Conservation (phyloP, 2,113 vertebrate species). For the Opisthocomus hoazin region DNA sequence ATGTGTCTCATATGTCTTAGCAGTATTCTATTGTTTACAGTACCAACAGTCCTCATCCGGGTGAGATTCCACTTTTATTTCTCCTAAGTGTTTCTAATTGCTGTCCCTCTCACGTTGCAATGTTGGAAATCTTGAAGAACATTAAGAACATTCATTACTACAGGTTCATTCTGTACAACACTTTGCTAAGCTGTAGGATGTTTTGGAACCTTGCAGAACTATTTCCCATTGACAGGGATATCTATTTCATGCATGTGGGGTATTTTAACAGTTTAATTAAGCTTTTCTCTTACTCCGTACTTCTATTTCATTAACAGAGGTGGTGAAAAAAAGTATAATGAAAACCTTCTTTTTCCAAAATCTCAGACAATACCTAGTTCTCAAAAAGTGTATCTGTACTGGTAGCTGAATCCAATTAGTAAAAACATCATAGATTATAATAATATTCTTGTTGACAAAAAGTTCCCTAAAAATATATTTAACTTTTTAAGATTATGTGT, state of each 20-base stretch:
- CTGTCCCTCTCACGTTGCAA: not conserved
- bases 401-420: not conserved
- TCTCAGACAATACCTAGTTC: not conserved
- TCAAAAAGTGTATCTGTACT: not conserved
- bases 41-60: not conserved
- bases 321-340: not conserved
- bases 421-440: not conserved
- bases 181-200: not conserved
- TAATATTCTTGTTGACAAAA: not conserved
- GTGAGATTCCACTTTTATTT: not conserved
- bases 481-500: not conserved
- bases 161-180: not conserved
- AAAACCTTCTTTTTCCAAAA: not conserved
- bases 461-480: not conserved
- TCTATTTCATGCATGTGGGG: not conserved
- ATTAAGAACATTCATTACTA: not conserved
- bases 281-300: not conserved
- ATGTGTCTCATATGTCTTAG: not conserved
- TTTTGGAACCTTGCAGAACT: not conserved
- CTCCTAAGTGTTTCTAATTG: not conserved
- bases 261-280: not conserved
- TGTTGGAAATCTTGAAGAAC: not conserved
- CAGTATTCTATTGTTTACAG: not conserved
- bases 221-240: not conserved
- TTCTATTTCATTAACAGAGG: not conserved